Evolutionary conservation across 1,140 invertebrate species (phyloP), one percentile per base, ranked within the genome.

Genomic region (Anagrus nilaparvatae): DNA sequence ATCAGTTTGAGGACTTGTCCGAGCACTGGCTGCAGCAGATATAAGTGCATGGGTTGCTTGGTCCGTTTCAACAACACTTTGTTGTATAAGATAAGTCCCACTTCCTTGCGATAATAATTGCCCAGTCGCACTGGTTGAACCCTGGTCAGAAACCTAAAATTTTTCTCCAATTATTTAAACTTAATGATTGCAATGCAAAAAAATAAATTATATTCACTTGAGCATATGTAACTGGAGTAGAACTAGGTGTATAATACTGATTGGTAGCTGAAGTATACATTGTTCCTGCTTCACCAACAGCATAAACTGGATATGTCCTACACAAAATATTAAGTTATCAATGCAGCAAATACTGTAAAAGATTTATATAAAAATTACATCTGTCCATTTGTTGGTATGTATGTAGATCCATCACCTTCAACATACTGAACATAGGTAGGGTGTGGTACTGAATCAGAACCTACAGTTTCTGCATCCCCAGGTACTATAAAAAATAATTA

Each of bases 221-320:
- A 21, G 78, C 74, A 36, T 70, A 70, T 24, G 71, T 65, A n/a
- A 68, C 66, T 34, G 70, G 68, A 14, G 72, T 66, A 42, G 73
- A 68, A 46, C 70, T 59, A 42, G 69, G 61, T 13, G 75, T 73
- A 43, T 77, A 79, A 58, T 78, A 81, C 50, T 79, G 77, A 43
- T 67, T 71, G 14, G 77, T 72, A 46, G 76, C 77, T 52, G 78
- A 71, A 45, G 75, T 76, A 56, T 84, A 85, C 69, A 84, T 76
- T 2, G 79, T 74, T 48, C 75, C 77, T 47, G 78, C 73, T 60
- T 82, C 80, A 6, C 80, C 82, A 44, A 88, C 84, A 41, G 82
- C 82, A 59, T 88, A 89, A 25, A 89, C 84, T 44, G 84, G 83
- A 71, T 87, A 89, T 48, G 80, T 77, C 78, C 84, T 85, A 51